Evolutionary conservation across 2,113 vertebrate genomes (phyloP).

Genomic region (Sciurus niger): DNA sequence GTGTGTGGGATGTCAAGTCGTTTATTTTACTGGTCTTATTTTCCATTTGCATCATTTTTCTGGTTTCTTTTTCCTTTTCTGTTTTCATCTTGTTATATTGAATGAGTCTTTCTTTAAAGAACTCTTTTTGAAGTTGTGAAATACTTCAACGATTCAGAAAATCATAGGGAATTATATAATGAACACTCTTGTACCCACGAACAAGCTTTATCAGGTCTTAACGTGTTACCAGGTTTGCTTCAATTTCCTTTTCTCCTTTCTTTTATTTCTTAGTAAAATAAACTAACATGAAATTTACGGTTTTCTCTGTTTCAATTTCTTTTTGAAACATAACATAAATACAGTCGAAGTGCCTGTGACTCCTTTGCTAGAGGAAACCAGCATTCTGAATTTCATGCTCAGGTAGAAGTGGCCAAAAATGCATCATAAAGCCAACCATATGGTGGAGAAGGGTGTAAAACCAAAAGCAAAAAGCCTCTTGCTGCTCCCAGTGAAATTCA

Average conservation of each 20-base stretch:
- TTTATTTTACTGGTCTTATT: background rate
- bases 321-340: background rate
- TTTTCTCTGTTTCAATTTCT: background rate
- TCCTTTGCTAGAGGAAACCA: background rate
- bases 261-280: background rate
- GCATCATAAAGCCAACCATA: background rate
- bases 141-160: slow-evolving; percentile 14
- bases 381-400: background rate
- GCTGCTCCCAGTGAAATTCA: background rate
- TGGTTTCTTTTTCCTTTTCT: background rate
- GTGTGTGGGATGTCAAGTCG: background rate
- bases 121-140: background rate
- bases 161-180: background rate
- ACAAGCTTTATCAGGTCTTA: background rate
- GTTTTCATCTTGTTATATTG: slow-evolving; percentile 1
- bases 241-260: background rate
- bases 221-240: background rate
- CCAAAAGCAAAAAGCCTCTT: background rate
- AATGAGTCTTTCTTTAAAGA: slow-evolving; percentile 1
- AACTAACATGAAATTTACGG: background rate
- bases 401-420: background rate
- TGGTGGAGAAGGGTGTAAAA: background rate
- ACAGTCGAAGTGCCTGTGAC: background rate
- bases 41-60: slow-evolving; percentile 12
- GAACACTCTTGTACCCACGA: background rate